Evolutionary conservation across 2,797 vertebrate species (phyloP).

Genomic region (Smutsia temminckii): DNA sequence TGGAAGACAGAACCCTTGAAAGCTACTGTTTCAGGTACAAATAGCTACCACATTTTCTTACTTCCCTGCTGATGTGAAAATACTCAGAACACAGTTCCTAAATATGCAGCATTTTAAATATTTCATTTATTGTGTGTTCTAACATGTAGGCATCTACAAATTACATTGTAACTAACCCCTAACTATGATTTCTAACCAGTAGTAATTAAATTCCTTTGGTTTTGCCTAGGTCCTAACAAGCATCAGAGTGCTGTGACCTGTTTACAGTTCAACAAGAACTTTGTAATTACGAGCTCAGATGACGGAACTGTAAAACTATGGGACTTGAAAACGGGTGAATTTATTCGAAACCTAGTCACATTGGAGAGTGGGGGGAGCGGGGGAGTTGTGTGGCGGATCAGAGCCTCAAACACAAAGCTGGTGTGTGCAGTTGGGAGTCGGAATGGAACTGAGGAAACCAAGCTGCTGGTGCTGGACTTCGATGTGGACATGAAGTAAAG

Average conservation of each 20-base stretch:
- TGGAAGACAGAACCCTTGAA: conserved; percentile 41
- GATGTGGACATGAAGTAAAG: conserved; percentile 99
- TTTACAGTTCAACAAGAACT: conserved; percentile 99
- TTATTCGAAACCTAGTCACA: conserved; percentile 99
- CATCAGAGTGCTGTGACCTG: conserved; percentile 99
- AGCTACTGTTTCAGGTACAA: conserved; percentile 41
- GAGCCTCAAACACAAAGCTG: conserved; percentile 99
- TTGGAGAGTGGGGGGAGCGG: conserved; percentile 99
- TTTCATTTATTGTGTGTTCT: conserved; percentile 7
- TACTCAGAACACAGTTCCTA: conserved; percentile 48
- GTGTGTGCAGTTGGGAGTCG: conserved; percentile 99
- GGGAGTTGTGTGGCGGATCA: conserved; percentile 98
- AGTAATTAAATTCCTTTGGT: conserved; percentile 70
- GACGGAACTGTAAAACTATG: conserved; percentile 99
- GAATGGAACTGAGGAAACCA: conserved; percentile 99
- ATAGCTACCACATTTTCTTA: conserved; percentile 54
- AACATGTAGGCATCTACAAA: conserved; percentile 17
- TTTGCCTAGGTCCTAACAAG: conserved; percentile 95
- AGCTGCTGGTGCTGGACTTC: conserved; percentile 99
- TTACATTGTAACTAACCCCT: background rate
- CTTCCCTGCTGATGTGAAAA: conserved; percentile 31
- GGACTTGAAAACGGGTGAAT: conserved; percentile 99
- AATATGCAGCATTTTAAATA: conserved; percentile 25
- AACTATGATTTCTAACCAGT: conserved; percentile 61
- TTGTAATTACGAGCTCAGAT: conserved; percentile 99